These are phyloP conservation scores for Pogonomyrmex barbatus DNA, from an alignment of 1,140 invertebrate genomes.

Conservation along the genomic window DNA sequence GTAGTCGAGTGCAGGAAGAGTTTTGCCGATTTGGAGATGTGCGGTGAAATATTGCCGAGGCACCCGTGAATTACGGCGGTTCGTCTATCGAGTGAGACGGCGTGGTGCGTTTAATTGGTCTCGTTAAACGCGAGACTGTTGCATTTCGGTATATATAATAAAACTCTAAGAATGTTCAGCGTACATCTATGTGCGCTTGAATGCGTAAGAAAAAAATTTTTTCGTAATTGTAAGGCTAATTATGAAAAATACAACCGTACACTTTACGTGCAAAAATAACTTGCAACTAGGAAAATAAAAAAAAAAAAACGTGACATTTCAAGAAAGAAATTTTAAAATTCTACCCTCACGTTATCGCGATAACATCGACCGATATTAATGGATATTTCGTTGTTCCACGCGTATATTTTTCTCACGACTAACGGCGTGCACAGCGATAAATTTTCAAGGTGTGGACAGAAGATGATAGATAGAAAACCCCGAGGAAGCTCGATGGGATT, in stretches of 20 bases:
- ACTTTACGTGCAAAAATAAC: not conserved
- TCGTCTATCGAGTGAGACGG: slow-evolving; percentile 36
- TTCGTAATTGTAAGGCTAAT: not conserved
- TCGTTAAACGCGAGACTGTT: slow-evolving; percentile 42
- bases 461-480: slow-evolving; percentile 25
- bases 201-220: not conserved
- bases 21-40: slow-evolving; percentile 43
- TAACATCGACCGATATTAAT: not conserved
- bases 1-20: slow-evolving; percentile 38
- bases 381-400: not conserved
- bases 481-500: slow-evolving; percentile 11
- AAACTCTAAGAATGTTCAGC: not conserved
- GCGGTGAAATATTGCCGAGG: slow-evolving; percentile 22
- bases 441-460: not conserved
- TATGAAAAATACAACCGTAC: not conserved
- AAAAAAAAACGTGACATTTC: not conserved
- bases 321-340: not conserved
- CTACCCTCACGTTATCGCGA: not conserved
- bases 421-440: not conserved
- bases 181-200: not conserved
- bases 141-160: slow-evolving; percentile 12
- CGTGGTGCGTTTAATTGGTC: slow-evolving; percentile 30
- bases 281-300: not conserved
- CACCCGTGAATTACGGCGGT: slow-evolving; percentile 39
- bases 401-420: slow-evolving; percentile 1